These are phyloP conservation scores for Lasioglossum marginatum DNA, from an alignment of 2,888 invertebrate genomes.

Conservation along the genomic window DNA sequence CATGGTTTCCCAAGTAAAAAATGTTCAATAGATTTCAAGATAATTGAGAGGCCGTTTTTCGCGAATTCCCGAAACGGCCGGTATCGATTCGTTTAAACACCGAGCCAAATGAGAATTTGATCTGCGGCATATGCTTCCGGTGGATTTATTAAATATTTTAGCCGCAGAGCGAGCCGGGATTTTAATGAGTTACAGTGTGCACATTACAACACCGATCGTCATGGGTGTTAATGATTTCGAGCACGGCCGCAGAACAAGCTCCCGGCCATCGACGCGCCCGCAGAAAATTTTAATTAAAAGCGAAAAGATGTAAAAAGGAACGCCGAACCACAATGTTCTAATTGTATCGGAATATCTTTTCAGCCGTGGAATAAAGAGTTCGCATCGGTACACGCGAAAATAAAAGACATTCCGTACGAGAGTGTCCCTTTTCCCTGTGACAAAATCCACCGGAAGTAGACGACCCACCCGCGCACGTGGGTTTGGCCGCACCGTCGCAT, in stretches of 20 bases:
- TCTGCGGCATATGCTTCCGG: not conserved
- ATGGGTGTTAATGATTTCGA: not conserved
- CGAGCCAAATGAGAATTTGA: conserved; percentile 1
- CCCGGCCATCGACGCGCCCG: not conserved
- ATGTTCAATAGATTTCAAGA: too few species aligned
- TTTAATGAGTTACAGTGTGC: not conserved
- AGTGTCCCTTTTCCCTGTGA: not conserved
- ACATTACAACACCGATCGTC: not conserved
- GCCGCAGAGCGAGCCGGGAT: not conserved
- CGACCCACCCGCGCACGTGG: too few species aligned
- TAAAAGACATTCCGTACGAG: conserved; percentile 8
- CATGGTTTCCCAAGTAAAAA: too few species aligned
- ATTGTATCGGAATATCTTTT: conserved; percentile 27
- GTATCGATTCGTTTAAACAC: not conserved
- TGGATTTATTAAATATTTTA: not conserved
- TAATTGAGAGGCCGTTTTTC: not conserved
- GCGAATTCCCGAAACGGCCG: not conserved
- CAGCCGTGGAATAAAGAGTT: not conserved
- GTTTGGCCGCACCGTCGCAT: not conserved
- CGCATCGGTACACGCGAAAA: not conserved
- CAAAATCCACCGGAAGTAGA: not conserved
- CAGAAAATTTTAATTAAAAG: conserved; percentile 11
- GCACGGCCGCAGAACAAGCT: too few species aligned
- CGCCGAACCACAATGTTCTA: conserved; percentile 21
- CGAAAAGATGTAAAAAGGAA: not conserved